Evolutionary conservation across 2,888 invertebrate genomes (phyloP).

Genomic region (Coenonympha arcania): DNA sequence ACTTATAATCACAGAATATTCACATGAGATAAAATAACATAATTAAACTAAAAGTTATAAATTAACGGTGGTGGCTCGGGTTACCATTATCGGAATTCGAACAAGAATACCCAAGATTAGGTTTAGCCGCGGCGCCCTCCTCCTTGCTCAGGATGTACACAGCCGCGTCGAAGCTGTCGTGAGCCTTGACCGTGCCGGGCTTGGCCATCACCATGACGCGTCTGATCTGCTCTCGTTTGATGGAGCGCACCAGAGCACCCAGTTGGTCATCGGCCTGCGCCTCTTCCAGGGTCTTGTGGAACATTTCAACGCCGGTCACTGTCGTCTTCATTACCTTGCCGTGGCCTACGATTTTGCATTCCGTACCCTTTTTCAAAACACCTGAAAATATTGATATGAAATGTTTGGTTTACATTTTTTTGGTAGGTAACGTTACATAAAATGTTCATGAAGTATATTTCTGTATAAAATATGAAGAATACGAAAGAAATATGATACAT

Average conservation of each 20-base stretch:
- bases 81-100: no score
- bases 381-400: constrained; percentile 53
- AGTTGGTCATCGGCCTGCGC: constrained; percentile 98
- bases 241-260: constrained; percentile 90
- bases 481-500: no score
- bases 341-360: constrained; percentile 93
- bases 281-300: constrained; percentile 94
- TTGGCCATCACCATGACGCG: constrained; percentile 78
- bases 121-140: constrained; percentile 92
- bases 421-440: no score
- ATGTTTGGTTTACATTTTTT: no score
- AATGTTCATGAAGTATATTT: no score
- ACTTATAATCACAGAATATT: no score
- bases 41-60: no score
- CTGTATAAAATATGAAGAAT: no score
- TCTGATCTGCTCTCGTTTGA: constrained; percentile 87
- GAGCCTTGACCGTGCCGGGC: constrained; percentile 79
- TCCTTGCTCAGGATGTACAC: constrained; percentile 90
- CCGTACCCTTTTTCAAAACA: constrained; percentile 87
- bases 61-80: no score
- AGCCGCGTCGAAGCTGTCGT: constrained; percentile 90
- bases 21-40: no score
- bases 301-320: constrained; percentile 95
- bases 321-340: constrained; percentile 81
- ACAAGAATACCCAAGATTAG: no score